These are phyloP conservation scores for Lepisosteus oculatus DNA, from an alignment of 2,113 vertebrate genomes.

Conservation along the genomic window DNA sequence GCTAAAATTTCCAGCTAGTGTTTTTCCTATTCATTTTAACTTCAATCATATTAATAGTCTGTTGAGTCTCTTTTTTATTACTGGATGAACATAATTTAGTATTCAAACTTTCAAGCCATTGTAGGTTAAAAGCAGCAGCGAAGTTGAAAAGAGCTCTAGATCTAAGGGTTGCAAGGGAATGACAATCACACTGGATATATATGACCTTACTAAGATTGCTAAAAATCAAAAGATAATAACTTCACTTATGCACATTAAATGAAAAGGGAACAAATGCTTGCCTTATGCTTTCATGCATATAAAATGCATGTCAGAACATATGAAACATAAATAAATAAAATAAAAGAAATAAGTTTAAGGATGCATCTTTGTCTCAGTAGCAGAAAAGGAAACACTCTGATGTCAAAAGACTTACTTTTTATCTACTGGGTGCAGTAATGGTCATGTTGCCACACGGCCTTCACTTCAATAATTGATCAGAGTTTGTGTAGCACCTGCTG, in stretches of 20 bases:
- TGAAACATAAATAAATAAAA: constrained; percentile 59
- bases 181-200: constrained; percentile 34
- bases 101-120: constrained; percentile 34
- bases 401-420: constrained; percentile 80
- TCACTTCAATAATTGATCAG: constrained; percentile 93
- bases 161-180: constrained; percentile 18
- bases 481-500: constrained; percentile 90
- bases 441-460: constrained; percentile 80
- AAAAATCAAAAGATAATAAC: constrained; percentile 47
- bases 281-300: constrained; percentile 51
- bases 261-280: constrained; percentile 53
- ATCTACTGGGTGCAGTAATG: constrained; percentile 76
- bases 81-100: constrained; percentile 55
- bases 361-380: constrained; percentile 69
- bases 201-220: constrained; percentile 45
- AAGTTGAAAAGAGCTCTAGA: constrained; percentile 39
- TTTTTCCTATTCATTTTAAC: not conserved
- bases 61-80: constrained; percentile 21
- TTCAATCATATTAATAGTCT: constrained; percentile 17
- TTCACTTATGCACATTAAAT: constrained; percentile 40
- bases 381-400: constrained; percentile 75
- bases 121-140: constrained; percentile 38
- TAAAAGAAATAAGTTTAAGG: constrained; percentile 52
- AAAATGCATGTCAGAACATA: constrained; percentile 31
- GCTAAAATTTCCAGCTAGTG: no score